These are phyloP conservation scores for Passer montanus DNA, from an alignment of 2,113 vertebrate genomes.

Conservation along the genomic window DNA sequence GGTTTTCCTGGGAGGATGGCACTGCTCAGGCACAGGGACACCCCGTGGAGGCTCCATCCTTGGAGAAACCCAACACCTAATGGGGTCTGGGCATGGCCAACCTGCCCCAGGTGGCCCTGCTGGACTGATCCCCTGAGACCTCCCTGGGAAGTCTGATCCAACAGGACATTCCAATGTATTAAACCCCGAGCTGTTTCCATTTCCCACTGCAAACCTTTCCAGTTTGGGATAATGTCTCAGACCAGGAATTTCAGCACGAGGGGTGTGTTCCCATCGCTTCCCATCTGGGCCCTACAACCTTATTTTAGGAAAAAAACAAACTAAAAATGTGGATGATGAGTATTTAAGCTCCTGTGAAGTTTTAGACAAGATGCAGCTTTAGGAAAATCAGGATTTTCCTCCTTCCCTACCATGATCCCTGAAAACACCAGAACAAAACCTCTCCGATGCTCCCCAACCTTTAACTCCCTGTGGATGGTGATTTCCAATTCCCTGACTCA, in stretches of 20 bases:
- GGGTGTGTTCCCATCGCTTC: fast-evolving
- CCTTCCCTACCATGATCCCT: background rate
- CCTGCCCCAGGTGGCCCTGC: background rate
- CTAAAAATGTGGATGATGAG: background rate
- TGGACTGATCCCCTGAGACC: background rate
- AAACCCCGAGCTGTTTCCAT: background rate
- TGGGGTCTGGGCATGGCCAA: background rate
- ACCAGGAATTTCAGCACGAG: background rate
- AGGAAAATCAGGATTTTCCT: background rate
- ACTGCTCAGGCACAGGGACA: background rate
- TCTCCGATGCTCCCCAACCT: background rate
- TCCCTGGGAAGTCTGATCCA: background rate
- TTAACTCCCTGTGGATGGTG: background rate
- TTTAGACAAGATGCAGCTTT: background rate
- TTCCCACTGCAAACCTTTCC: background rate
- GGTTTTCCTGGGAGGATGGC: background rate
- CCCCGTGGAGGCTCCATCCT: background rate
- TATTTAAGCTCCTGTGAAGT: background rate
- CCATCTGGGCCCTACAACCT: background rate
- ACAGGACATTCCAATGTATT: background rate
- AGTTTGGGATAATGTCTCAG: background rate
- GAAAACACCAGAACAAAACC: background rate
- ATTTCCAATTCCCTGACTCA: background rate
- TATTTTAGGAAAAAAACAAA: background rate
- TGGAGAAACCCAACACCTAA: background rate